Conservation (phyloP, 2,113 vertebrate genomes). For the Crypturellus undulatus region DNA sequence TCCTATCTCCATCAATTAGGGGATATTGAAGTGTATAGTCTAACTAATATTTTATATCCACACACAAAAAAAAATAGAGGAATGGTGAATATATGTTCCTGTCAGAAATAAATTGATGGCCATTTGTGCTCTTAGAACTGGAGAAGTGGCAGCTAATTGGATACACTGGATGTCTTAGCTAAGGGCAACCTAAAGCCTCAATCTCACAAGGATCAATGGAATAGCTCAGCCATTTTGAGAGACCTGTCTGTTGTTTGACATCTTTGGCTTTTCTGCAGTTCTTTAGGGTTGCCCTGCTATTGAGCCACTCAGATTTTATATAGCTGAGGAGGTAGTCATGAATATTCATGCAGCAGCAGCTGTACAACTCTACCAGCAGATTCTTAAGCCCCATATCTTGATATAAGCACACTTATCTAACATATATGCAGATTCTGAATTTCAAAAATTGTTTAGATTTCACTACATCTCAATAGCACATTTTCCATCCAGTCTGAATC, state of each 20-base stretch:
- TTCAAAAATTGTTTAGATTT: neutral
- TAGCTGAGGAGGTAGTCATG: neutral
- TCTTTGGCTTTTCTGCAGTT: neutral
- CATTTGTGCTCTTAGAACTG: neutral
- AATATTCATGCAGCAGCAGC: neutral
- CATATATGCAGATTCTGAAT: neutral
- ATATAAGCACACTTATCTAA: neutral
- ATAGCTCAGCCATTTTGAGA: neutral
- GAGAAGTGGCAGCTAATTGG: neutral
- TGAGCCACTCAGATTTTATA: neutral
- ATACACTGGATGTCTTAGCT: neutral
- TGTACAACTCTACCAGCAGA: neutral
- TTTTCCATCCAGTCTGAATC: neutral
- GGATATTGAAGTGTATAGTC: neutral
- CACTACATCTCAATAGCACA: rapidly evolving
- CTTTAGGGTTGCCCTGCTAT: neutral
- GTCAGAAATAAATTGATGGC: neutral
- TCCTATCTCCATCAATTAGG: neutral
- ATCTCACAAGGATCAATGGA: neutral
- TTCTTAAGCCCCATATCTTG: neutral
- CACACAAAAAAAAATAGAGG: neutral
- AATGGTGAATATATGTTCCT: neutral
- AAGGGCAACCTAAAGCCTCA: neutral
- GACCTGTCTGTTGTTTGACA: neutral
- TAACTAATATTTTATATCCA: neutral